phyloP scores from a whole-genome alignment of 2,113 vertebrate species.

The Oreochromis tanganicae region DNA sequence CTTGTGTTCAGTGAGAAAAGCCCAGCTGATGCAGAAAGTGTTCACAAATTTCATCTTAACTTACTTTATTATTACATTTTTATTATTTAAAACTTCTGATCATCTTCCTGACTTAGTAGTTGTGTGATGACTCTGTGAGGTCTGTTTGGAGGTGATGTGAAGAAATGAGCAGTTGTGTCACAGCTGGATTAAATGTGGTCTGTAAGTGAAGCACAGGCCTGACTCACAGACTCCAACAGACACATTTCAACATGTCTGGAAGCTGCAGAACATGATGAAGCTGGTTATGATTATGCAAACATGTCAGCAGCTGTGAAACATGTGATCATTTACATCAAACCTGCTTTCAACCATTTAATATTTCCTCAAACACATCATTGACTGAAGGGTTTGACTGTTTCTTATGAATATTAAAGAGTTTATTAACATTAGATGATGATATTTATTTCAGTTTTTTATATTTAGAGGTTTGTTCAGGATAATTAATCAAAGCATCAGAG shows the following conservation, averaged over 20 bases:
- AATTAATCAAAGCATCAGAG: not conserved
- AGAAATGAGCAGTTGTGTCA: not conserved
- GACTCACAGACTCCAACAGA: not conserved
- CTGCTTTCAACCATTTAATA: not conserved
- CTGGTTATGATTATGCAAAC: not conserved
- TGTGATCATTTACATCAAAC: not conserved
- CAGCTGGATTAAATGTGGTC: not conserved
- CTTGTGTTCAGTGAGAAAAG: fast-evolving
- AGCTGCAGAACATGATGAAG: fast-evolving
- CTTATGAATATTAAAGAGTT: not conserved
- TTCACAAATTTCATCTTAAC: fast-evolving
- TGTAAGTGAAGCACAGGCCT: not conserved
- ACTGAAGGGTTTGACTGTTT: fast-evolving
- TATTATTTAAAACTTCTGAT: fast-evolving
- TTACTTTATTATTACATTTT: not conserved
- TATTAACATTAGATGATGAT: fast-evolving
- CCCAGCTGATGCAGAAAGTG: not conserved
- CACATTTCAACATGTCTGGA: not conserved
- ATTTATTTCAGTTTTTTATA: not conserved
- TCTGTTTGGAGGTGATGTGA: not conserved
- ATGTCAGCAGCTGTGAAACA: not conserved
- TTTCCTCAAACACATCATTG: not conserved
- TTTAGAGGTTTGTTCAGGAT: not conserved
- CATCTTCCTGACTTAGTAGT: fast-evolving
- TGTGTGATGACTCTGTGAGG: not conserved